Percentiles rank a stretch among this genome's conserved stretches.
Conservation (phyloP, 2,888 invertebrate species). For the Idaea biselata region DNA sequence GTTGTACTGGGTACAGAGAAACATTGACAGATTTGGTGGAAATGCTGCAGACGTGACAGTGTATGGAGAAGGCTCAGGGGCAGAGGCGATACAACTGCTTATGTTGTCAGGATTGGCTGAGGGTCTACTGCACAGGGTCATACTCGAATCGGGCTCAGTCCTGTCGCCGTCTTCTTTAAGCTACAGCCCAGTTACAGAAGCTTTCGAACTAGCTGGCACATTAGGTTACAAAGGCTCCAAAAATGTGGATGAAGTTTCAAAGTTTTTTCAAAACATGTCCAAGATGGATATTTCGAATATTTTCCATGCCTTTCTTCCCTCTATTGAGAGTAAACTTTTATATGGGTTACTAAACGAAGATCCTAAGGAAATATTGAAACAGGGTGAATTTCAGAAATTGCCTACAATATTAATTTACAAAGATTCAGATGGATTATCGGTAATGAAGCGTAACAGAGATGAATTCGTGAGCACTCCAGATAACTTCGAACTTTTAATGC, state of each 20-base stretch:
- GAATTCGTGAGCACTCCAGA: conserved; percentile 40
- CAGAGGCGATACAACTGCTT: conserved; percentile 56
- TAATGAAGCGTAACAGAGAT: conserved; percentile 36
- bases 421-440: conserved; percentile 36
- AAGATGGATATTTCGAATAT: conserved; percentile 34
- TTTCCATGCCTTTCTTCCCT: conserved; percentile 49
- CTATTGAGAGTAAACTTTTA: conserved; percentile 47
- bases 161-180: conserved; percentile 54
- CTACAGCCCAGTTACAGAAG: conserved; percentile 48
- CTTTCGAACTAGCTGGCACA: conserved; percentile 58
- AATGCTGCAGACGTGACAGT: conserved; percentile 58
- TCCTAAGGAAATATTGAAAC: conserved; percentile 45
- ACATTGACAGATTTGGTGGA: conserved; percentile 66
- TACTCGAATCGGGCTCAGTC: conserved; percentile 65
- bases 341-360: conserved; percentile 51
- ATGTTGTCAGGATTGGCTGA: conserved; percentile 51
- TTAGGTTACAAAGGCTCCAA: conserved; percentile 60
- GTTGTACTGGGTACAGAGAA: conserved; percentile 66
- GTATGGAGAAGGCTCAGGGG: conserved; percentile 65
- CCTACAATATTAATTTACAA: conserved; percentile 55
- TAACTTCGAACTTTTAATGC: conserved; percentile 51
- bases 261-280: conserved; percentile 44
- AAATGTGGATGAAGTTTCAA: conserved; percentile 35
- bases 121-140: conserved; percentile 57
- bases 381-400: conserved; percentile 46